Conservation (phyloP, 1,140 invertebrate genomes). For the Sycobia sp. region DNA sequence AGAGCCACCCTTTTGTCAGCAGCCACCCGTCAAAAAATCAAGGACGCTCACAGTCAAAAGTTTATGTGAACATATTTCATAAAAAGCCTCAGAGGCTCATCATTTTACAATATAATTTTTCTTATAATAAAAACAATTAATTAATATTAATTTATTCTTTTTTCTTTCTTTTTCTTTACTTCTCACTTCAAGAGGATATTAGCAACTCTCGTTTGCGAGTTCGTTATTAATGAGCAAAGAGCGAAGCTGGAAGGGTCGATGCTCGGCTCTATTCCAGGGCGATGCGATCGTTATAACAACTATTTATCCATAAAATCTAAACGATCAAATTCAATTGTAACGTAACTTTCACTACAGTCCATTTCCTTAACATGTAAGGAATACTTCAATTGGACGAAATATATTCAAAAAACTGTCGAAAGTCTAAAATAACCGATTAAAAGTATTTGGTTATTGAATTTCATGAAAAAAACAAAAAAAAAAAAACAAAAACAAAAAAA, state of each 20-base stretch:
- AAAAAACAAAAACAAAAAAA: too few relatives aligned
- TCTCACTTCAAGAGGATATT: constrained; percentile 13
- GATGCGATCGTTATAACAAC: constrained; percentile 59
- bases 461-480: constrained; percentile 15
- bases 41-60: constrained; percentile 14
- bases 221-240: constrained; percentile 32
- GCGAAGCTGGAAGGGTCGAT: constrained; percentile 41
- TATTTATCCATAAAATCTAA: constrained; percentile 62
- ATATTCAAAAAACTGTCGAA: constrained; percentile 5
- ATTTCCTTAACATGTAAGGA: constrained; percentile 40
- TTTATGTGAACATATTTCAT: constrained; percentile 16
- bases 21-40: constrained; percentile 31
- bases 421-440: constrained; percentile 18
- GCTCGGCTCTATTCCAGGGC: constrained; percentile 46
- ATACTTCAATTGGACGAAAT: constrained; percentile 11
- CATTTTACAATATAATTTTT: constrained; percentile 29
- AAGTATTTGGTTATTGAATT: constrained; percentile 9
- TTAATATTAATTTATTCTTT: constrained; percentile 31
- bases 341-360: constrained; percentile 53
- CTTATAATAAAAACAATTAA: constrained; percentile 36
- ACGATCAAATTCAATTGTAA: constrained; percentile 63
- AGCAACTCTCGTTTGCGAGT: constrained; percentile 19
- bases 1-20: constrained; percentile 37
- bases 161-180: constrained; percentile 23
- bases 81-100: constrained; percentile 29